These are phyloP conservation scores for Tetragonisca angustula DNA, from an alignment of 2,888 invertebrate genomes.

Conservation along the genomic window DNA sequence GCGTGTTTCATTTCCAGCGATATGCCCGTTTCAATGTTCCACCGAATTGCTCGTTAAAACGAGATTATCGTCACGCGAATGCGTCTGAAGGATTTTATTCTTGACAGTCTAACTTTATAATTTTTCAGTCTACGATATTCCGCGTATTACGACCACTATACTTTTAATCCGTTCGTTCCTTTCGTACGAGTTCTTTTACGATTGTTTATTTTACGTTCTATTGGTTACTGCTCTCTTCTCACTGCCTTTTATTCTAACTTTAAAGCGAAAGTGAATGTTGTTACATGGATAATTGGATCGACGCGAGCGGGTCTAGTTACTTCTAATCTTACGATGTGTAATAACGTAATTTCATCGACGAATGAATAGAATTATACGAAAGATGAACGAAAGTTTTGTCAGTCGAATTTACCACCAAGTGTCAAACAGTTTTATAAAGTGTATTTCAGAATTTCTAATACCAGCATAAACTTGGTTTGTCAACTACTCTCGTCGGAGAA, in stretches of 20 bases:
- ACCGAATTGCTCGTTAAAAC: conserved; percentile 32
- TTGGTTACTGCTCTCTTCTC: too few species aligned
- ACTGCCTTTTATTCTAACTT: too few species aligned
- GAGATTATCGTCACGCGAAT: conserved; percentile 24
- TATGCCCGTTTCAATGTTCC: conserved; percentile 30
- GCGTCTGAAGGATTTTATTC: background rate
- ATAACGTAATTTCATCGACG: background rate
- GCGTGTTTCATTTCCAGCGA: conserved; percentile 44
- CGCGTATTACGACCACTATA: background rate
- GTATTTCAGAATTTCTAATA: conserved; percentile 22
- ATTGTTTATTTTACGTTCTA: background rate
- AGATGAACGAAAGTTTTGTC: background rate
- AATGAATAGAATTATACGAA: too few species aligned
- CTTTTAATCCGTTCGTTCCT: background rate
- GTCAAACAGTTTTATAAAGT: conserved; percentile 12
- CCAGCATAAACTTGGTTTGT: conserved; percentile 39
- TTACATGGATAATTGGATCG: background rate
- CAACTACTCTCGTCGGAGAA: conserved; percentile 35
- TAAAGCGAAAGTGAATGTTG: background rate
- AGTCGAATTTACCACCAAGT: conserved; percentile 5
- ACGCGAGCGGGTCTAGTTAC: background rate
- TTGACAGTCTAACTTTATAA: background rate
- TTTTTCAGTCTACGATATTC: background rate
- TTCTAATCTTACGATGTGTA: background rate
- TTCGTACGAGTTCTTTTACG: background rate